Conservation (phyloP, 2,113 vertebrate species). For the Lonchura striata region DNA sequence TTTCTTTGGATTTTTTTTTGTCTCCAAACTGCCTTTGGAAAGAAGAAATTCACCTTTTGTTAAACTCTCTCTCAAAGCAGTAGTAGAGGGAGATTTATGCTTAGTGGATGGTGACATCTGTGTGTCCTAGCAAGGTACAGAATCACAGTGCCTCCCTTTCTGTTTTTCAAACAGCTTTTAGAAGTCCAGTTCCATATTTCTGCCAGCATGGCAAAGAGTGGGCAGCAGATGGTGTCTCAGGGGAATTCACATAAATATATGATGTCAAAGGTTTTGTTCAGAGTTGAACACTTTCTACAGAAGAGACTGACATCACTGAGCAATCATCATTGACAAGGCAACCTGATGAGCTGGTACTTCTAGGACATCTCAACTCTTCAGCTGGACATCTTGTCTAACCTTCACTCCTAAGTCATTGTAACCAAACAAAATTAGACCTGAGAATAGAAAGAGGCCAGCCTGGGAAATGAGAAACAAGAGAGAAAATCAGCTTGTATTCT, state of each 20-base stretch:
- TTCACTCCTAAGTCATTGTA: neutral
- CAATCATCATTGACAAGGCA: rapidly evolving
- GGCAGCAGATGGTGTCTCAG: neutral
- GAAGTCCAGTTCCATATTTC: neutral
- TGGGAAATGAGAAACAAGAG: neutral
- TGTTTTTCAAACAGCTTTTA: neutral
- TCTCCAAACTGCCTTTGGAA: neutral
- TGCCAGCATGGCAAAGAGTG: neutral
- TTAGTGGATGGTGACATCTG: neutral
- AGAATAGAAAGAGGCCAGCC: neutral
- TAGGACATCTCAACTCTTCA: neutral
- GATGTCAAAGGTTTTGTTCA: neutral
- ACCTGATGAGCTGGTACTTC: neutral
- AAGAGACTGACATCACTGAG: neutral
- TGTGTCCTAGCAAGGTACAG: neutral
- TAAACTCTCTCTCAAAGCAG: neutral
- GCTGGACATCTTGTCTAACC: neutral
- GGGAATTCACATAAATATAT: neutral
- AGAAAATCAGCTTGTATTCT: neutral
- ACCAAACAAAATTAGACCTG: neutral
- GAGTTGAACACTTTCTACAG: neutral
- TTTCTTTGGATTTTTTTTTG: neutral
- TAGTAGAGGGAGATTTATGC: neutral
- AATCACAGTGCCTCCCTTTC: neutral
- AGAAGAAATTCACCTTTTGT: neutral